Conservation (phyloP, 92 coral and sea anemone genomes). For the Pocillopora meandrina region DNA sequence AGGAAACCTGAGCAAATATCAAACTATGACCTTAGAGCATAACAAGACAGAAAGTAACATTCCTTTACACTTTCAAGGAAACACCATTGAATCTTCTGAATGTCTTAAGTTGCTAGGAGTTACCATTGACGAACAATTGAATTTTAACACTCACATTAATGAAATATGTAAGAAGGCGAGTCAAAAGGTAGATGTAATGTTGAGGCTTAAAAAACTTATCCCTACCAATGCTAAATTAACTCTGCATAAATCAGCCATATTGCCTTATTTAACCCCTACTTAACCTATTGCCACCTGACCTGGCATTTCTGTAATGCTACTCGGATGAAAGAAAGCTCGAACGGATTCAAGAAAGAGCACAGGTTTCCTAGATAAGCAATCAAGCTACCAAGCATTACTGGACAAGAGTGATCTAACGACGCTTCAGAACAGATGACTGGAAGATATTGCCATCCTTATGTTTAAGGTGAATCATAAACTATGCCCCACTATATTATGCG, state of each 20-base stretch:
- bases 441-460: slow-evolving; percentile 17
- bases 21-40: too few relatives aligned
- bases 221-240: too few relatives aligned
- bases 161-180: too few relatives aligned
- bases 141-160: too few relatives aligned
- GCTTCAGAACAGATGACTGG: not conserved
- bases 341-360: slow-evolving; percentile 17
- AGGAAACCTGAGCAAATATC: too few relatives aligned
- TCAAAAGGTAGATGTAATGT: too few relatives aligned
- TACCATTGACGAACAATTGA: slow-evolving; percentile 19
- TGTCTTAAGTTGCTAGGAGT: slow-evolving; percentile 28
- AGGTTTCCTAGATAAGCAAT: slow-evolving; percentile 4
- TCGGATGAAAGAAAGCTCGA: slow-evolving; percentile 13
- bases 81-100: slow-evolving; percentile 5
- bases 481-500: slow-evolving; percentile 13
- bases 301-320: slow-evolving; percentile 40
- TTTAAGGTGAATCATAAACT: slow-evolving; percentile 37
- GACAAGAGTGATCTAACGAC: too few relatives aligned
- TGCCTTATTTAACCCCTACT: slow-evolving; percentile 20
- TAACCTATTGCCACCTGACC: slow-evolving; percentile 22
- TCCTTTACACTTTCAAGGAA: slow-evolving; percentile 5
- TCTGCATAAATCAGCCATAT: not conserved
- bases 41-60: not conserved
- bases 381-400: too few relatives aligned
- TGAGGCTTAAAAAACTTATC: too few relatives aligned